Conservation (phyloP, 2,797 vertebrate species). For the Spinus olivaceus region DNA sequence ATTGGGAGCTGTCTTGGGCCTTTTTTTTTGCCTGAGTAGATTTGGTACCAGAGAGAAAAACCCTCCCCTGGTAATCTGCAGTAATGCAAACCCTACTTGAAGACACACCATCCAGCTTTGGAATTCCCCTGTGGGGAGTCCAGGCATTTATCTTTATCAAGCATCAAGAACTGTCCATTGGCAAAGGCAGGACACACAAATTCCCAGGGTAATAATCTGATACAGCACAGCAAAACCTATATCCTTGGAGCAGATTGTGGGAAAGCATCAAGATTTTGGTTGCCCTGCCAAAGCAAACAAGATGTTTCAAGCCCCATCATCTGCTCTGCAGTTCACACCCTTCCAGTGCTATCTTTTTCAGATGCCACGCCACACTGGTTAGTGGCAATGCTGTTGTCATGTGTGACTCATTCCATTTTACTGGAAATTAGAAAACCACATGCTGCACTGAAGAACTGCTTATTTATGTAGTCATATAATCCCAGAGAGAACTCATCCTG, state of each 20-base stretch:
- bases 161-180: conserved; percentile 47
- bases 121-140: conserved; percentile 51
- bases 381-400: conserved; percentile 50
- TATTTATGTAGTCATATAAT: conserved; percentile 28
- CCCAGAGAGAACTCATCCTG: conserved; percentile 16
- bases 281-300: conserved; percentile 60
- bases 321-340: conserved; percentile 64
- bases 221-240: conserved; percentile 43
- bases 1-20: not conserved
- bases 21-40: not conserved
- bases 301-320: conserved; percentile 57
- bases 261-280: conserved; percentile 46
- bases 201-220: conserved; percentile 52
- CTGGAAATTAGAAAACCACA: conserved; percentile 65
- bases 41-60: conserved; percentile 5
- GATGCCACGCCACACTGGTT: conserved; percentile 59
- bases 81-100: not conserved
- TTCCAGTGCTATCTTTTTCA: conserved; percentile 56
- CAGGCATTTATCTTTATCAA: conserved; percentile 45
- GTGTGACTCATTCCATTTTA: conserved; percentile 65
- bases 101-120: conserved; percentile 31
- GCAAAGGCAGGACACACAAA: conserved; percentile 30
- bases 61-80: conserved; percentile 18
- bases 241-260: conserved; percentile 56
- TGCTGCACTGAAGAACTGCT: conserved; percentile 38